Base-by-base conservation (phyloP, 2,888 invertebrate genomes). In the Gisinianus flammeolus region DNA sequence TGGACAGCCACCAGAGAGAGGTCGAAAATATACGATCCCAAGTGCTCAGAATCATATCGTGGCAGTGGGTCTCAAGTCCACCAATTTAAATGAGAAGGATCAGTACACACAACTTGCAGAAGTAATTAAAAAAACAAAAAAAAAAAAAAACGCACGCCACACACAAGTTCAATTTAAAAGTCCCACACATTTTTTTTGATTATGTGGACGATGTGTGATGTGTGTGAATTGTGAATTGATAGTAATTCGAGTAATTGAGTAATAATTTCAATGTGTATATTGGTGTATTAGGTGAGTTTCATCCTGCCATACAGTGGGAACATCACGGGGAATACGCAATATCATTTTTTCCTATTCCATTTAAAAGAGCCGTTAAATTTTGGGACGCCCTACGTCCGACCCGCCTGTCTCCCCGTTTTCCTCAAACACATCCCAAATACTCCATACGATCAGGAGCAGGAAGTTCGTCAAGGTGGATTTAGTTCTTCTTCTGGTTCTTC, bases 11-110 rank as follows among this genome's bases (percentile, higher is more conserved):
- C 70, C 77, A 28, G 44, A 62, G 35, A 77, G 62, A 12, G 70
- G 66, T 4, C 19, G 44, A 5, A 79, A 79, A 67, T 79, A 79
- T 35, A 64, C 74, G 33, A 79, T 79, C n/a, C 77, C 79, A n/a
- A 26, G 54, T 30, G 70, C 79, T 26, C 69, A 77, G n/a, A 75
- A 79, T 56, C 77, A 79, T 19, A 69, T 75, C 16, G 71, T 79
- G 16, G 79, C 68, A 2, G 58, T 67, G 10, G 79, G 77, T 0
- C 71, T 79, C 5, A 69, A 33, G 22, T 67, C 77, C 0, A 67
- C 77, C 22, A 74, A 78, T 71, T 75, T 79, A 56, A 30, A 66
- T 16, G 56, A 74, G 16, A 64, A n/a, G 1, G 79, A 79, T 72
- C 0, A 28, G n/a, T 44, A 66, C 52, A 71, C 66, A 0, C 79